Conservation (phyloP, 1,140 invertebrate species). For the Apis laboriosa region DNA sequence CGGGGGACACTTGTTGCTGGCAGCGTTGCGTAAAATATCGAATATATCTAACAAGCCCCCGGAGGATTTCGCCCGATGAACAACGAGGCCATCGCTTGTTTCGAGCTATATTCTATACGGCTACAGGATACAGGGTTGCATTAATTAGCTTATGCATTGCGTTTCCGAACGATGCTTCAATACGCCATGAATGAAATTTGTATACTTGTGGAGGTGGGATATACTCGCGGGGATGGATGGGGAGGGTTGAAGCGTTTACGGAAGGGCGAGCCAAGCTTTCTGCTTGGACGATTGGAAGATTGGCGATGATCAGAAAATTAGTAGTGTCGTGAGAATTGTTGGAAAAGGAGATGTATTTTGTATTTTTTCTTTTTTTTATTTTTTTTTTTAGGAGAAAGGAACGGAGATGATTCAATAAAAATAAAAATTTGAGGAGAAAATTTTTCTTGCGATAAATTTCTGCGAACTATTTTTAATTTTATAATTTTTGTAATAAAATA, state of each 20-base stretch:
- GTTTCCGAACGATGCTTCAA: neutral
- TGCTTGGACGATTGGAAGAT: neutral
- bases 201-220: neutral
- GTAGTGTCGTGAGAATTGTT: neutral
- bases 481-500: too few relatives aligned
- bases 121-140: neutral
- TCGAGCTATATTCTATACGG: too few relatives aligned
- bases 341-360: too few relatives aligned
- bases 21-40: conserved; percentile 30
- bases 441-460: too few relatives aligned
- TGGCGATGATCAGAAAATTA: neutral
- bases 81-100: neutral
- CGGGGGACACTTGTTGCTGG: conserved; percentile 44
- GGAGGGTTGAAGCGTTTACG: neutral
- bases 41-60: neutral
- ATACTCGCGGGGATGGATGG: too few relatives aligned
- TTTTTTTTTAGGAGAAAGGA: too few relatives aligned
- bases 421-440: too few relatives aligned
- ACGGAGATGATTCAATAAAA: neutral
- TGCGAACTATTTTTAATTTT: too few relatives aligned
- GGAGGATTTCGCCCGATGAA: neutral
- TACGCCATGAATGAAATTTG: conserved; percentile 25
- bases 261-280: neutral
- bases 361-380: too few relatives aligned
- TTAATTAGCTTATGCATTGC: conserved; percentile 23